Percentiles rank a stretch among this genome's conserved stretches.
Conservation (phyloP, 2,113 vertebrate species). For the Apteryx mantelli region DNA sequence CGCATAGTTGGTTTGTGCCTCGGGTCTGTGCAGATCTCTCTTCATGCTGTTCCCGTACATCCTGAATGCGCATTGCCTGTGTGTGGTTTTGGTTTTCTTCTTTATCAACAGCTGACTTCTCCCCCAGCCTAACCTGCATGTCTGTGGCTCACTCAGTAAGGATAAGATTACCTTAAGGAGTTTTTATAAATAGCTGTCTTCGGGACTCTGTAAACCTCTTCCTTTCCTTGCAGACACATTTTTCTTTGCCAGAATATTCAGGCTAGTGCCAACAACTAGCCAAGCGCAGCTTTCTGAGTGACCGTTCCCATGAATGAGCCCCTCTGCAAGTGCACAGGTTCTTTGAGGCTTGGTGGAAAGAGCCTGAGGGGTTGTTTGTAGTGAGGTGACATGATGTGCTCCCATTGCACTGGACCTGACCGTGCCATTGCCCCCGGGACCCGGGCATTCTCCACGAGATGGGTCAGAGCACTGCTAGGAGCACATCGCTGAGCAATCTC, state of each 20-base stretch:
- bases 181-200: not conserved
- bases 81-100: not conserved
- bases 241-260: not conserved
- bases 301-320: not conserved
- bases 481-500: not conserved
- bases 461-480: not conserved
- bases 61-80: not conserved
- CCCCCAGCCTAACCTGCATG: not conserved
- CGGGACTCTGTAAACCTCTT: not conserved
- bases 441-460: too few species aligned
- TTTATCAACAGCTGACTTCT: not conserved
- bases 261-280: not conserved
- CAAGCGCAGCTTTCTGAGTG: not conserved
- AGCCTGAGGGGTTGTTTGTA: not conserved
- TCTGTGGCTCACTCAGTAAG: not conserved
- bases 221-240: not conserved
- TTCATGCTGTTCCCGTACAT: not conserved
- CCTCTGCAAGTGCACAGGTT: not conserved
- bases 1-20: not conserved
- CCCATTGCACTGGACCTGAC: rapidly evolving
- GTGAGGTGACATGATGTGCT: rapidly evolving
- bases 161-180: not conserved
- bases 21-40: not conserved
- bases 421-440: rapidly evolving
- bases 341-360: not conserved